Conservation (phyloP, 2,797 vertebrate species). For the Trematomus bernacchii region DNA sequence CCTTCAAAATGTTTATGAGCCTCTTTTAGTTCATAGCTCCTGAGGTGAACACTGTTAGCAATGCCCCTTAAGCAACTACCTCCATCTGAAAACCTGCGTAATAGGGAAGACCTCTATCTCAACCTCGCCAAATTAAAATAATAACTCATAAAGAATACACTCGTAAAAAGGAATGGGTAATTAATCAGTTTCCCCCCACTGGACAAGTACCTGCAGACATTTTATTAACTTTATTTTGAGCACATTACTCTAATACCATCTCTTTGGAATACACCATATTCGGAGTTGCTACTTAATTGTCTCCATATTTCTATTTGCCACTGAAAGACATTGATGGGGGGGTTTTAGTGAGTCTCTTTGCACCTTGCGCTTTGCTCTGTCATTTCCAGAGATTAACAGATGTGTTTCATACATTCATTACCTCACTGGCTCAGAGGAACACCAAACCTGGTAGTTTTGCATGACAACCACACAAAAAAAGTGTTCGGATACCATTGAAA, state of each 20-base stretch:
- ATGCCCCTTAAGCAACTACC: slow-evolving; percentile 37
- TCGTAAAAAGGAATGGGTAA: slow-evolving; percentile 72
- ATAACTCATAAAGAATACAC: slow-evolving; percentile 75
- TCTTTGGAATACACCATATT: slow-evolving; percentile 56
- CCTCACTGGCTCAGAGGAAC: slow-evolving; percentile 44
- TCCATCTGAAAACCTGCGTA: slow-evolving; percentile 47
- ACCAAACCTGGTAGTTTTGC: slow-evolving; percentile 30
- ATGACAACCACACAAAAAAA: slow-evolving; percentile 47
- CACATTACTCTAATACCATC: slow-evolving; percentile 67
- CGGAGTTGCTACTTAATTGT: slow-evolving; percentile 61
- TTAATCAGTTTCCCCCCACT: slow-evolving; percentile 71
- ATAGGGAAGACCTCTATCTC: slow-evolving; percentile 35
- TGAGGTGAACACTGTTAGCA: slow-evolving; percentile 32
- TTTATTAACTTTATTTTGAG: slow-evolving; percentile 78
- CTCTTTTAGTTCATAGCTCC: slow-evolving; percentile 42
- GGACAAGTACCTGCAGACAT: slow-evolving; percentile 69
- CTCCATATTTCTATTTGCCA: slow-evolving; percentile 62
- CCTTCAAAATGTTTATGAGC: slow-evolving; percentile 42
- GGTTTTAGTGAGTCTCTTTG: slow-evolving; percentile 57
- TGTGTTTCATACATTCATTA: slow-evolving; percentile 65
- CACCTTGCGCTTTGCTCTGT: slow-evolving; percentile 45
- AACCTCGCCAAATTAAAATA: slow-evolving; percentile 69
- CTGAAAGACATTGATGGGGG: slow-evolving; percentile 67
- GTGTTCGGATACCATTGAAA: slow-evolving; percentile 65
- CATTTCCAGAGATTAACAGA: slow-evolving; percentile 65